These are phyloP conservation scores for Hyalella azteca DNA, from an alignment of 2,888 invertebrate genomes.

Conservation along the genomic window DNA sequence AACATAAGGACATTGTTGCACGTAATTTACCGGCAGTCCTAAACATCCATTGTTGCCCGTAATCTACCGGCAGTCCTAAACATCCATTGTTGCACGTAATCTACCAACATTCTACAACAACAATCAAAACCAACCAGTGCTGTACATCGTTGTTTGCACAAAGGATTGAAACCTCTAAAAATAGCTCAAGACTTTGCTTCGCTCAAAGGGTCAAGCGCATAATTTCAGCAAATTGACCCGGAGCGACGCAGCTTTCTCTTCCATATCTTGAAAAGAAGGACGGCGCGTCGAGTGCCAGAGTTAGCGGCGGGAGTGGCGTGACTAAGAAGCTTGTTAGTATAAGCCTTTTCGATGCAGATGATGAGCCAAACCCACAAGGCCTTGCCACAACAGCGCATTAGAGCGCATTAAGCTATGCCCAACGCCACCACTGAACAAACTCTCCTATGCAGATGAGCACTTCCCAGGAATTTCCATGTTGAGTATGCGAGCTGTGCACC, in stretches of 20 bases:
- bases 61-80: too few species aligned
- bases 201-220: too few species aligned
- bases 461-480: conserved; percentile 24
- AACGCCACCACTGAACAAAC: background rate
- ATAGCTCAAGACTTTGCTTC: too few species aligned
- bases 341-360: conserved; percentile 23
- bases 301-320: conserved; percentile 3
- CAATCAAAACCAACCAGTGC: too few species aligned
- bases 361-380: background rate
- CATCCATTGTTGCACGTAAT: too few species aligned
- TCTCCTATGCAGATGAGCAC: conserved; percentile 36
- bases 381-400: background rate
- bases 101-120: too few species aligned
- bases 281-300: background rate
- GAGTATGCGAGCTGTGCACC: background rate
- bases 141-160: too few species aligned
- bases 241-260: background rate
- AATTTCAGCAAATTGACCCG: too few species aligned
- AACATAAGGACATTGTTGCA: too few species aligned
- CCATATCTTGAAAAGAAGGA: background rate
- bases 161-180: too few species aligned
- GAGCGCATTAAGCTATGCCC: background rate
- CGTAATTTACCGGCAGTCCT: too few species aligned
- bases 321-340: conserved; percentile 19
- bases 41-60: too few species aligned